Conservation (phyloP, 2,797 vertebrate species). For the Manis pentadactyla region DNA sequence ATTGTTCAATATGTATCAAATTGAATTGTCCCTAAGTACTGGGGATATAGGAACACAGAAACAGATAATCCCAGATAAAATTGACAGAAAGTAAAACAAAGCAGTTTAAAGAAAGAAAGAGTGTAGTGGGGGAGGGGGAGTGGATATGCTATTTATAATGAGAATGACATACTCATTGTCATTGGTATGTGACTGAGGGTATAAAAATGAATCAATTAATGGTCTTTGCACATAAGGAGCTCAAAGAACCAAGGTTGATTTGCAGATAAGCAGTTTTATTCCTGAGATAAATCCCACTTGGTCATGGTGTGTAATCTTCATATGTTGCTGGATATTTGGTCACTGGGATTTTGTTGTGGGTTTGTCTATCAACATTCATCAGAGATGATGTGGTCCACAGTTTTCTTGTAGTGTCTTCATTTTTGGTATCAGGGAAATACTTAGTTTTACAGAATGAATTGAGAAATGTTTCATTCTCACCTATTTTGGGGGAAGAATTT, state of each 20-base stretch:
- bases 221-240: background rate
- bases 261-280: constrained; percentile 32
- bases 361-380: background rate
- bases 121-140: rapidly evolving
- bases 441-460: background rate
- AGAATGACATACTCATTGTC: constrained; percentile 19
- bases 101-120: background rate
- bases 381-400: background rate
- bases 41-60: background rate
- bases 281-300: background rate
- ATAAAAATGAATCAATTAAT: background rate
- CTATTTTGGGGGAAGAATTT: background rate
- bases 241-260: constrained; percentile 24
- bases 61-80: constrained; percentile 4
- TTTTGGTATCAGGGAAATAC: background rate
- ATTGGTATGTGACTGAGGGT: background rate
- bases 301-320: background rate
- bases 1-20: background rate
- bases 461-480: background rate
- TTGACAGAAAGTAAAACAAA: constrained; percentile 15
- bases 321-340: constrained; percentile 6
- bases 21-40: background rate
- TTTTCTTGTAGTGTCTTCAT: background rate
- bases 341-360: constrained; percentile 29
- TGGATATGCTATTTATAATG: background rate